Base-by-base conservation (phyloP, 2,797 vertebrate species). In the Amniataba percoides region DNA sequence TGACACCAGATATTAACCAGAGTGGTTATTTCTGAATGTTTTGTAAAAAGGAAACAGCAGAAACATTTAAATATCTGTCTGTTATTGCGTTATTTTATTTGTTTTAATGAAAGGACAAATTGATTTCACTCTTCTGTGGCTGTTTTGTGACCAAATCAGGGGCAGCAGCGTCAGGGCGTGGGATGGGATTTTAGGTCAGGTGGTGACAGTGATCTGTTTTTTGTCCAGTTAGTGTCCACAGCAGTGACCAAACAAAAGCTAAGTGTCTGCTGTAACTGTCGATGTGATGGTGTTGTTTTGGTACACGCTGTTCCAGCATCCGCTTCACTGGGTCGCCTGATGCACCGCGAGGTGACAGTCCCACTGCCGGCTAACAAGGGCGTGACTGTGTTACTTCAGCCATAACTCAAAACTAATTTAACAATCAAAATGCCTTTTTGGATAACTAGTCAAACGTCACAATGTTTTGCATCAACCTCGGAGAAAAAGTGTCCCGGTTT, bases 301-400 rank as follows among this genome's bases (percentile, higher is more conserved):
- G 90, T 61, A 90, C 89, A 71, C 34, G n/a, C 43, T 89, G 92
- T 92, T 87, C 89, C 86, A 60, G 63, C 85, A 86, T 91, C 87
- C 60, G 89, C 90, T 84, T 81, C 78, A 52, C 55, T 60, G 81
- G 63, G 21, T 27, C 4, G 19, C 43, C 11, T 86, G 89, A 94
- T 2, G 55, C 14, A 27, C 62, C 2, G 46, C 5, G 71, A 86
- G 76, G 71, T 59, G 93, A 88, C 90, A 86, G 71, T 40, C 71
- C 58, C 66, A 49, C 77, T 31, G 74, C 21, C 16, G n/a, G 65
- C 76, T 83, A 89, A 91, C 87, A 57, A 90, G 91, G 87, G 82
- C 31, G 81, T 60, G 81, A 83, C 84, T 71, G 81, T 85, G 81
- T 78, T 64, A 23, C 73, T 75, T 77, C 71, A 77, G 56, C 78